Evolutionary conservation across 1,140 invertebrate genomes (phyloP).

Genomic region (Saccostrea cuccullata): DNA sequence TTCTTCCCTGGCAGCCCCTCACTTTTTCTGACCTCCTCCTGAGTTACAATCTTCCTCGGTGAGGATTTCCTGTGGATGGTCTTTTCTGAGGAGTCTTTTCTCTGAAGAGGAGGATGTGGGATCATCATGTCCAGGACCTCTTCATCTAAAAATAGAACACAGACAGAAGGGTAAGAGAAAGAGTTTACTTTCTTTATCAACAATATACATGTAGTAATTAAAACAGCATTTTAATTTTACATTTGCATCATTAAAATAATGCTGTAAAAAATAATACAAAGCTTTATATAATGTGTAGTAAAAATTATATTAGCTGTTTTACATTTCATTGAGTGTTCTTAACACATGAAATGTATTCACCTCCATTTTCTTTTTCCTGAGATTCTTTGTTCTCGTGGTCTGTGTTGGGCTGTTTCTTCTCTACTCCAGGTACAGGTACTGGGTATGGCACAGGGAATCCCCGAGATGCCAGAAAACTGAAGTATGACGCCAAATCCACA

Average conservation of each 20-base stretch:
- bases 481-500: slow-evolving; percentile 54
- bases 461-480: slow-evolving; percentile 48
- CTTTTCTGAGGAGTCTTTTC: slow-evolving; percentile 42
- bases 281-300: no score
- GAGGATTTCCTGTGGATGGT: slow-evolving; percentile 18
- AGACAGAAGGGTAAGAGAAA: neutral
- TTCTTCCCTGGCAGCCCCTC: slow-evolving; percentile 11
- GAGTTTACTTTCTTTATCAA: no score
- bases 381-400: neutral
- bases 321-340: no score
- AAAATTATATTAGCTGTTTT: no score
- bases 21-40: neutral
- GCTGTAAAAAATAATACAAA: no score
- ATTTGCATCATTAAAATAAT: neutral
- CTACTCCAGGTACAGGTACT: slow-evolving; percentile 7
- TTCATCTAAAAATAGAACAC: neutral
- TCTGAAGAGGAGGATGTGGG: slow-evolving; percentile 49
- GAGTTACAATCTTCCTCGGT: neutral
- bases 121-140: slow-evolving; percentile 28
- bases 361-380: slow-evolving; percentile 21
- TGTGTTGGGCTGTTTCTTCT: neutral
- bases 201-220: no score
- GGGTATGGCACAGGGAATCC: slow-evolving; percentile 56
- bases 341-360: neutral
- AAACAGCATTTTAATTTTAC: neutral